These are phyloP conservation scores for Distichodus sexfasciatus DNA, from an alignment of 2,797 vertebrate genomes.

Conservation along the genomic window DNA sequence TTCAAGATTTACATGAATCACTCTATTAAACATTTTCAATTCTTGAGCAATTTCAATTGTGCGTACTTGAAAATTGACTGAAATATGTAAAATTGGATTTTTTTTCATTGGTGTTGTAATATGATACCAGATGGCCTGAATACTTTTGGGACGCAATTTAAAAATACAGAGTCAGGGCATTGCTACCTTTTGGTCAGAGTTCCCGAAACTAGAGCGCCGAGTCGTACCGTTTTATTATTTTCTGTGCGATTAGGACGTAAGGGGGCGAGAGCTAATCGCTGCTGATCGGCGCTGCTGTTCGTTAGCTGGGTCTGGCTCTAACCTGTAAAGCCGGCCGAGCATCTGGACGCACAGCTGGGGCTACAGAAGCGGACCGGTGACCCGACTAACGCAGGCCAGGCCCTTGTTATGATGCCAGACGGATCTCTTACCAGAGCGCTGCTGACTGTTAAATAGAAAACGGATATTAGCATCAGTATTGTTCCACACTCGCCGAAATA, in stretches of 20 bases:
- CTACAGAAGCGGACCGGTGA: constrained; percentile 15
- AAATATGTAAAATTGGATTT: too few relatives aligned
- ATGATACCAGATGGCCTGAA: background rate
- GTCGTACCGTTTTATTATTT: background rate
- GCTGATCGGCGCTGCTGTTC: background rate
- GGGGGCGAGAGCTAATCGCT: background rate
- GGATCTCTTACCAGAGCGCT: constrained; percentile 2
- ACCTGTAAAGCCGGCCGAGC: background rate
- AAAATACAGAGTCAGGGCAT: background rate
- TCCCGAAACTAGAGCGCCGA: background rate
- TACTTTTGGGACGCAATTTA: background rate
- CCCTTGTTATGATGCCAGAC: constrained; percentile 23
- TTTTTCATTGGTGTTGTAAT: too few relatives aligned
- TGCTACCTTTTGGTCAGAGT: background rate
- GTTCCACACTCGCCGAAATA: too few relatives aligned
- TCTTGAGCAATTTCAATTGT: too few relatives aligned
- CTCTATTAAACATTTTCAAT: too few relatives aligned
- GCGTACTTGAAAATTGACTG: too few relatives aligned
- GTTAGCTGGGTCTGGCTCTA: background rate
- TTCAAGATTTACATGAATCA: too few relatives aligned
- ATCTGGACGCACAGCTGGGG: constrained; percentile 28
- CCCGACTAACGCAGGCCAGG: background rate
- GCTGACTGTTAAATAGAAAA: constrained; percentile 29
- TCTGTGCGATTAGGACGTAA: background rate
- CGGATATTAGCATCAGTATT: background rate